Evolutionary conservation across 2,113 vertebrate genomes (phyloP), one percentile per base, ranked within the genome.

Genomic region (Bos taurus): DNA sequence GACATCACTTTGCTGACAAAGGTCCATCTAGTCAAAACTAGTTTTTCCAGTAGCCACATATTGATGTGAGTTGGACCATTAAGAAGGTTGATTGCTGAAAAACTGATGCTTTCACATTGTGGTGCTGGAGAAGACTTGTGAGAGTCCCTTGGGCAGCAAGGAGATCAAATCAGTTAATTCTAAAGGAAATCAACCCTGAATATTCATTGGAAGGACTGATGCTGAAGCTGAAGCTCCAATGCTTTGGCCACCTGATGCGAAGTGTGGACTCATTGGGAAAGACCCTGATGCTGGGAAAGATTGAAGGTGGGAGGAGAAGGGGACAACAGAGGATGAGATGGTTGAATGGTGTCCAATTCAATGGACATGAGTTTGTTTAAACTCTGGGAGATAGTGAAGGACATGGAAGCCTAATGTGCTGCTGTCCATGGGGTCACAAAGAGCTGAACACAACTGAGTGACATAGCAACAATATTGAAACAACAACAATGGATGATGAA

Each of bases 211-310:
- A 74, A 74, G 67, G n/a, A 40, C n/a, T 74, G n/a, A 40, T 74
- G 67, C 67, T 74, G n/a, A 74, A 71, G 19, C 19, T 23, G 67
- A 71, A 74, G 67, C 10, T 74, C 67, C n/a, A 74, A 6, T 40
- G 10, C 19, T 74, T 40, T 74, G 67, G 67, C 19, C n/a, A 74
- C 19, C n/a, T 74, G n/a, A 74, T 74, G 10, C 1, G 2, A 74
- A 40, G 10, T 5, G 5, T 0, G 0, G n/a, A 40, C n/a, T 71
- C n/a, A 40, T 1, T 74, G 10, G n/a, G 19, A 74, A 23, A 74
- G 67, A 40, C 19, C 2, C 67, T 40, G 19, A 74, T 13, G 5
- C 19, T 74, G 67, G 67, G 19, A 40, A 74, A 74, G n/a, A 74
- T 13, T 40, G 67, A 40, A 40, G 19, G 67, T 74, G 67, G 67